Evolutionary conservation across 1,140 invertebrate genomes (phyloP).

Genomic region (Panagrolaimus sp.): DNA sequence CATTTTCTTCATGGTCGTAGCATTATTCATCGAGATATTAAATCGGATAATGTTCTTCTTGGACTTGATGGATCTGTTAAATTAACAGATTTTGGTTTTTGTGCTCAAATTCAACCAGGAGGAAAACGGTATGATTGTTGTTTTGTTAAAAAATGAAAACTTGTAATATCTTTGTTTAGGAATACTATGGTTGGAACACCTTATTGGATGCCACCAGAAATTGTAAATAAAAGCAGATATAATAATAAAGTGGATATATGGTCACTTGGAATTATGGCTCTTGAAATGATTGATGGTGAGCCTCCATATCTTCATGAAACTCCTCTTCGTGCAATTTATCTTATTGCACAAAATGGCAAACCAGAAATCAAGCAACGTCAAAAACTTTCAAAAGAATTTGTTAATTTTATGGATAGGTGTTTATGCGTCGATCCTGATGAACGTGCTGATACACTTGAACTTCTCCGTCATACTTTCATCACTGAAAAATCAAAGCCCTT

Average conservation of each 20-base stretch:
- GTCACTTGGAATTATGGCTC: constrained; percentile 54
- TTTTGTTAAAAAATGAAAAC: neutral
- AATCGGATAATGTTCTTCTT: constrained; percentile 57
- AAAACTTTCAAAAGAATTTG: constrained; percentile 49
- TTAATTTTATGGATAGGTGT: constrained; percentile 56
- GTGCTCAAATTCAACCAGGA: constrained; percentile 59
- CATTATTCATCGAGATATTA: constrained; percentile 59
- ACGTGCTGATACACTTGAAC: constrained; percentile 53
- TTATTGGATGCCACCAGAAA: constrained; percentile 85
- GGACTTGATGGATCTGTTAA: constrained; percentile 57
- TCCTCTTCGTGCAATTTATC: constrained; percentile 56
- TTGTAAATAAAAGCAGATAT: constrained; percentile 61
- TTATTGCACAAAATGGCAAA: constrained; percentile 59
- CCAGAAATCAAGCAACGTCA: constrained; percentile 53
- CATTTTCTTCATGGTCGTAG: constrained; percentile 55
- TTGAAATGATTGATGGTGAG: constrained; percentile 60
- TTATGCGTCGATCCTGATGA: constrained; percentile 45
- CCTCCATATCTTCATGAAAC: constrained; percentile 58
- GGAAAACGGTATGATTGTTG: constrained; percentile 30
- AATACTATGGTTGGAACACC: constrained; percentile 70
- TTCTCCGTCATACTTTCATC: constrained; percentile 54
- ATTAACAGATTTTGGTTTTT: constrained; percentile 55
- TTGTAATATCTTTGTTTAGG: constrained; percentile 7
- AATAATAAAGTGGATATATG: constrained; percentile 59
- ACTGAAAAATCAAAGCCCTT: constrained; percentile 50